Percentiles rank a stretch among this genome's conserved stretches.
phyloP scores from a whole-genome alignment of 2,888 invertebrate genomes.

The Lepidochrysops patricia region DNA sequence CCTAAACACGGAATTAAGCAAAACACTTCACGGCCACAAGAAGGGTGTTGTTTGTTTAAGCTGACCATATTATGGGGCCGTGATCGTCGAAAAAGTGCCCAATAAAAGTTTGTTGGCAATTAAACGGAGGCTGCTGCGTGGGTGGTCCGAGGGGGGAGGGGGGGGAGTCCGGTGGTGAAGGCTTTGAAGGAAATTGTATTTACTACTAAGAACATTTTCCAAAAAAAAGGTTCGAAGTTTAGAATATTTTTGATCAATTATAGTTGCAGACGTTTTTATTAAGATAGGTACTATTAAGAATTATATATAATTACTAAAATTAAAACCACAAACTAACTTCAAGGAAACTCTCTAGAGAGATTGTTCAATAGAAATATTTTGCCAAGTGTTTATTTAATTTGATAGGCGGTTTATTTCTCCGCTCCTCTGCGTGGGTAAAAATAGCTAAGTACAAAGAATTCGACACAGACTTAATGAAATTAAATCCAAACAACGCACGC shows the following conservation, averaged over 20 bases:
- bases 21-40: conserved; percentile 18
- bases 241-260: too few relatives aligned
- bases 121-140: conserved; percentile 58
- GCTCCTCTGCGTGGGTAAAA: conserved; percentile 11
- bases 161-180: neutral
- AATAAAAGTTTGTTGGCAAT: conserved; percentile 64
- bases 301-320: too few relatives aligned
- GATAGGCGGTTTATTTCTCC: neutral
- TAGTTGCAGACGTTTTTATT: too few relatives aligned
- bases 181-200: neutral
- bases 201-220: too few relatives aligned
- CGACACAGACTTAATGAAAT: conserved; percentile 55
- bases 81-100: conserved; percentile 32
- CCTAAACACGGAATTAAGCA: neutral
- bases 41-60: conserved; percentile 23
- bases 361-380: neutral
- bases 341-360: neutral
- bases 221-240: too few relatives aligned
- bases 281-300: too few relatives aligned
- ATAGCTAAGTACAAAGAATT: conserved; percentile 31
- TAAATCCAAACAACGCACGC: conserved; percentile 56
- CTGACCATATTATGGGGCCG: conserved; percentile 28
- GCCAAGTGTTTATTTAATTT: neutral
- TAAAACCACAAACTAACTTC: too few relatives aligned
- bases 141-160: conserved; percentile 48